Percentiles rank a stretch among this genome's conserved stretches.
phyloP scores from a whole-genome alignment of 2,888 invertebrate species.

The Aricia artaxerxes region DNA sequence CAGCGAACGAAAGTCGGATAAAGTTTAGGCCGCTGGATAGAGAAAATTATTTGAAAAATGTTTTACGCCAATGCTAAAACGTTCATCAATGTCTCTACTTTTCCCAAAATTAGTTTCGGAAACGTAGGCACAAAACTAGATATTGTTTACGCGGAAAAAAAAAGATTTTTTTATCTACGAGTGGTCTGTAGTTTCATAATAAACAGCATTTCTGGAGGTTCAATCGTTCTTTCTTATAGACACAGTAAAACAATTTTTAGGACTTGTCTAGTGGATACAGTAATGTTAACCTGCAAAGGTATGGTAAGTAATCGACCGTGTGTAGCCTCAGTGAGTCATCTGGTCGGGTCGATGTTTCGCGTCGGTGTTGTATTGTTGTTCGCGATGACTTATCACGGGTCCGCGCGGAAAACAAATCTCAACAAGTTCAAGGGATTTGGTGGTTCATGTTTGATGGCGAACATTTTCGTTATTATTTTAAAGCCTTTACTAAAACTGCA shows the following conservation, averaged over 20 bases:
- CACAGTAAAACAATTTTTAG: not conserved
- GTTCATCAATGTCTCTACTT: not conserved
- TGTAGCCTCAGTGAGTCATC: conserved; percentile 8
- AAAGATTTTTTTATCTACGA: no score
- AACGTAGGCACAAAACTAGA: no score
- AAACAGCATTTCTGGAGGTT: no score
- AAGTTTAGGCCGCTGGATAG: not conserved
- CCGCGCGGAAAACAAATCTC: not conserved
- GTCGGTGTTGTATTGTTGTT: conserved; percentile 16
- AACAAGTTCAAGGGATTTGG: not conserved
- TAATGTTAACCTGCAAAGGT: not conserved
- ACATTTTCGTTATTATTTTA: not conserved
- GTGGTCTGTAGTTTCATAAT: no score
- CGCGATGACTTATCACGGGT: not conserved
- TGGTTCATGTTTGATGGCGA: not conserved
- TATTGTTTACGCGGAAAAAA: no score
- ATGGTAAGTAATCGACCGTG: not conserved
- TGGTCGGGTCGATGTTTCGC: conserved; percentile 2
- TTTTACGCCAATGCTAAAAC: not conserved
- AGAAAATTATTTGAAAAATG: not conserved
- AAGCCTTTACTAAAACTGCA: not conserved
- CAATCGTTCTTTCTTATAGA: no score
- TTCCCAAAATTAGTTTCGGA: not conserved
- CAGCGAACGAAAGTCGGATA: not conserved
- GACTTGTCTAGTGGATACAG: not conserved